Base-by-base conservation (phyloP, 2,888 invertebrate species). In the Pristionchus mayeri region DNA sequence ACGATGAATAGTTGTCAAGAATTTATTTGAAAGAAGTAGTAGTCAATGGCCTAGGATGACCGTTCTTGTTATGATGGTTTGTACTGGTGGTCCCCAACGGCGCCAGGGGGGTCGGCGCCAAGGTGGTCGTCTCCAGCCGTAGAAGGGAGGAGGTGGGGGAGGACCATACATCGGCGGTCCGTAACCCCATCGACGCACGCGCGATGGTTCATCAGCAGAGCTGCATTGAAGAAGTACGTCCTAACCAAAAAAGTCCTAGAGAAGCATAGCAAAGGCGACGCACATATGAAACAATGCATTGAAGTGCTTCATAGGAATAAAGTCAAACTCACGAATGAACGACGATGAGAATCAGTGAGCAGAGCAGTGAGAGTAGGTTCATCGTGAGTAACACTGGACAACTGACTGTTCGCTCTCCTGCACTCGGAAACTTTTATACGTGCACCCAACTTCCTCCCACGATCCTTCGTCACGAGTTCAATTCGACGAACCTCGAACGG, bases 131-230 rank as follows among this genome's bases (percentile, higher is more conserved):
- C 63, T 1, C 63, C 63, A 63, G 21, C 63, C 63, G 63, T 63
- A 63, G 13, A 30, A 30, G 13, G 30, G 34, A 34, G 63, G 63
- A 63, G 63, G 63, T 44, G 40, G 75, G 24, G 40, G 75, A 44
- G 40, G 75, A 11, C 48, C 44, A 44, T 75, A 75, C 30, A 37
- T 34, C 30, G 63, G 63, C 4, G 75, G 75, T 27, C 75, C 75
- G 52, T 79, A 79, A 50, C 78, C 78, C 78, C 78, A 79, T 79
- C 78, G 50, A 21, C 44, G 37, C 11, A 52, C 78, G 27, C 75
- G 75, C 40, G 48, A 40, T n/a, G 48, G 44, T 2, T 40, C 6
- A n/a, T 75, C 75, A 2, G 40, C 44, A n/a, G 75, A n/a, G 4
- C 40, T 40, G 18, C 4, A 63, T 21, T 30, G 27, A 24, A 57